phyloP scores from a whole-genome alignment of 2,888 invertebrate genomes.

The Yponomeuta evonymella region DNA sequence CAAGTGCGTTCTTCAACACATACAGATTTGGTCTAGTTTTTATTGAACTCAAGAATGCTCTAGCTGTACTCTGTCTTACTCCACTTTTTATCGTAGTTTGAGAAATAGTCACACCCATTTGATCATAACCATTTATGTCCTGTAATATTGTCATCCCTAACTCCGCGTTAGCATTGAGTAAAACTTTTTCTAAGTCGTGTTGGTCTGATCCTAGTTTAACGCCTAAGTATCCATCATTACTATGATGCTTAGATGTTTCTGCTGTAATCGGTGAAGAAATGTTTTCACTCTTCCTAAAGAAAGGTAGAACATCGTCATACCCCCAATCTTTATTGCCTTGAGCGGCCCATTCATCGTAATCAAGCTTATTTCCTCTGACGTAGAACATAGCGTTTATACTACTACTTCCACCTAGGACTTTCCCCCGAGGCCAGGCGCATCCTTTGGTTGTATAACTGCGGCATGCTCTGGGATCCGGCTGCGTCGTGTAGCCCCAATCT shows the following conservation, averaged over 20 bases:
- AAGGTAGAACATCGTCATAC: slow-evolving; percentile 55
- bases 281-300: slow-evolving; percentile 58
- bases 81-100: slow-evolving; percentile 27
- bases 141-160: slow-evolving; percentile 14
- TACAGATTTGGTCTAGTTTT: slow-evolving; percentile 33
- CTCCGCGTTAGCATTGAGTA: slow-evolving; percentile 20
- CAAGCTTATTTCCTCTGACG: slow-evolving; percentile 55
- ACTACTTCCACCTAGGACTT: slow-evolving; percentile 70
- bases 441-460: slow-evolving; percentile 35
- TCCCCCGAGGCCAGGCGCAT: slow-evolving; percentile 72
- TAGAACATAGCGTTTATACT: slow-evolving; percentile 69
- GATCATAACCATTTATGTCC: slow-evolving; percentile 19
- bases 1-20: slow-evolving; percentile 32
- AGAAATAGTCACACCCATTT: slow-evolving; percentile 28
- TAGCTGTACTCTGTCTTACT: slow-evolving; percentile 34
- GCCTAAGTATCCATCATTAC: slow-evolving; percentile 15
- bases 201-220: slow-evolving; percentile 12
- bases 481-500: slow-evolving; percentile 42
- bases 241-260: slow-evolving; percentile 10
- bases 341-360: slow-evolving; percentile 65
- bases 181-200: slow-evolving; percentile 16
- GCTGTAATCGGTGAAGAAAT: slow-evolving; percentile 2
- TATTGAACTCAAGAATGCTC: slow-evolving; percentile 36
- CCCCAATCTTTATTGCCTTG: slow-evolving; percentile 63
- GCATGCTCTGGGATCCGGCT: slow-evolving; percentile 37